These are phyloP conservation scores for Crotalus helleri DNA, from an alignment of 2,113 vertebrate genomes.

Conservation along the genomic window DNA sequence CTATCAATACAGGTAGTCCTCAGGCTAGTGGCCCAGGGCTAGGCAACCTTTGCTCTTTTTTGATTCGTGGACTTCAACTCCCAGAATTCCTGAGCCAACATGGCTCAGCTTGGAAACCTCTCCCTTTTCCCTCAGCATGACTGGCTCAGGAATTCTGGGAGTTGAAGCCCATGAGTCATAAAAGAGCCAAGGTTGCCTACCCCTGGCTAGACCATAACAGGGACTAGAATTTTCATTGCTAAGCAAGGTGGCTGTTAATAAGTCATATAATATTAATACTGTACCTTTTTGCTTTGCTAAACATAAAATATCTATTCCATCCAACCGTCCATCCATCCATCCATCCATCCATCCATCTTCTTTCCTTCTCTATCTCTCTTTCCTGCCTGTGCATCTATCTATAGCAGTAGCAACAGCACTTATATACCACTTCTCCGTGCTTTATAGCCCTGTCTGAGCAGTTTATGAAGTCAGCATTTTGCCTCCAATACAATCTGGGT, in stretches of 20 bases:
- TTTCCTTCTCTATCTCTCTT: neutral
- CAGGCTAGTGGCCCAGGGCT: no score
- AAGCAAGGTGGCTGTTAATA: neutral
- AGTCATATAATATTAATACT: neutral
- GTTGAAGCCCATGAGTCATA: no score
- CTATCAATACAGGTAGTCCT: neutral
- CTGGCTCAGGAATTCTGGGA: no score
- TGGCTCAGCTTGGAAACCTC: no score
- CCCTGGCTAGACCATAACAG: neutral
- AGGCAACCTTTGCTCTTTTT: no score
- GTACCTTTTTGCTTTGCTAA: slow-evolving; percentile 61
- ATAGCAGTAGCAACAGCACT: neutral
- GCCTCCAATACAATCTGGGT: neutral
- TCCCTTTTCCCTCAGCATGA: no score
- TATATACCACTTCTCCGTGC: neutral
- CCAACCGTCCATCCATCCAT: neutral
- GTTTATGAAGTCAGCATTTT: neutral
- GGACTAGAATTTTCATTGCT: neutral
- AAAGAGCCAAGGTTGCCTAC: no score
- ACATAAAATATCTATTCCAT: slow-evolving; percentile 65
- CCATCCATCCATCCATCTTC: neutral
- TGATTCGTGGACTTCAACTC: no score
- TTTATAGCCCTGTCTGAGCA: neutral
- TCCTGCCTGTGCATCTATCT: neutral
- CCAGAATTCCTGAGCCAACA: no score